Base-by-base conservation (phyloP, 2,113 vertebrate species). In the Corydoras sp. region DNA sequence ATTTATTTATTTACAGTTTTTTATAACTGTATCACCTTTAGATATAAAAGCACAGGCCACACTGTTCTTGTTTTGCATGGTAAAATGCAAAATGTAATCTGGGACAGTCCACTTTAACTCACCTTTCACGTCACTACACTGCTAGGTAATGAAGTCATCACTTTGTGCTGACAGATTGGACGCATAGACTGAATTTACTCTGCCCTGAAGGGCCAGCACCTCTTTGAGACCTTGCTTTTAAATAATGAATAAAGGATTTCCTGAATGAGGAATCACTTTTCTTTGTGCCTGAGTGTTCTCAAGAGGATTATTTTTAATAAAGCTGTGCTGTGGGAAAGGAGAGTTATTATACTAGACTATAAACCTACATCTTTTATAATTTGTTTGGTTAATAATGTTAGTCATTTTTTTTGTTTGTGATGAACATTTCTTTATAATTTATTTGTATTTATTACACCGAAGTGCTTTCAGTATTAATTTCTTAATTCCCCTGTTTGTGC, bases 181-280 rank as follows among this genome's bases (percentile, higher is more conserved):
- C 65, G 24, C 15, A 8, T 65, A 55, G 65, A 68, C 65, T 74
- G 72, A 68, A 74, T 74, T 74, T 74, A 68, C 72, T 74, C 72
- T 74, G 65, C 65, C 58, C 58, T 55, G 72, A 67, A 61, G 31
- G 18, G 18, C 18, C 18, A 24, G 18, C 18, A 24, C 18, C 59
- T 32, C 60, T 56, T 58, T 68, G 31, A 74, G 65, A 68, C 72
- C 72, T 68, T 58, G 35, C 65, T 59, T 15, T 62, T 68, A 62
- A 68, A 74, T 74, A 68, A 74, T 74, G 58, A 74, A 74, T 55
- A 74, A 74, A 74, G 72, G 65, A 74, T 68, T 61, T 74, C 65
- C 72, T 74, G 72, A 74, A 62, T 55, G 64, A 74, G 58, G 54
- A 68, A 68, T 68, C 56, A 29, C 65, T 74, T 68, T 68, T 61